Evolutionary conservation across 2,113 vertebrate species (phyloP), one percentile per base, ranked within the genome.

Genomic region (Microtus ochrogaster): DNA sequence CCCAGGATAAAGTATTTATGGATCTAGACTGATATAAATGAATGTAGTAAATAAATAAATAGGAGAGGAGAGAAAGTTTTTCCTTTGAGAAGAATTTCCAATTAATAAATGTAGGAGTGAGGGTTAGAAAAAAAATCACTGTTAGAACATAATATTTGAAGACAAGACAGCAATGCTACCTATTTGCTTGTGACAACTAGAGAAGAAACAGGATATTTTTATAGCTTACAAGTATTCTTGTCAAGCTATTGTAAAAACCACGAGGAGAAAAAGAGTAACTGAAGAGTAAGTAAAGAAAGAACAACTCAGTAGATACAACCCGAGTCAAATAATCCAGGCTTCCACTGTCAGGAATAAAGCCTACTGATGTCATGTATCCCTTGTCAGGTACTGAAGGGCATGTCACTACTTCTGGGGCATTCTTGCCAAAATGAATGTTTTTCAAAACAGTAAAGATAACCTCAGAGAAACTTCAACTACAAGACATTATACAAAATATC

Each of bases 191-290:
- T 16, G 55, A 58, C 12, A 52, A 12, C 17, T 55, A 79, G 52
- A 87, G 52, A 55, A 78, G 24, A 95, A 91, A 89, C 14, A 41
- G 24, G 11, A 22, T 83, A 68, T 94, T 95, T 86, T 87, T 19
- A 24, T 68, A 68, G 12, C 28, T 26, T 94, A 63, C 44, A 78
- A 63, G 30, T 94, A 79, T 65, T 76, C 79, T 6, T 90, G 72
- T n/a, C 10, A 63, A 90, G 79, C 63, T 86, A 86, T 77, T 79
- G 17, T 89, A 66, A 76, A 49, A 91, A 78, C 28, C 55, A 84
- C 41, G 92, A 91, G 94, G 58, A 91, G 10, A 91, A 96, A 83
- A 94, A 81, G 33, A 84, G 74, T 91, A 85, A 96, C 72, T 93
- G 76, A 86, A 77, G 7, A 83, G 36, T 76, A 96, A 63, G 55